Evolutionary conservation across 2,888 invertebrate species (phyloP), one percentile per base, ranked within the genome.

Genomic region (Hydraecia micacea): DNA sequence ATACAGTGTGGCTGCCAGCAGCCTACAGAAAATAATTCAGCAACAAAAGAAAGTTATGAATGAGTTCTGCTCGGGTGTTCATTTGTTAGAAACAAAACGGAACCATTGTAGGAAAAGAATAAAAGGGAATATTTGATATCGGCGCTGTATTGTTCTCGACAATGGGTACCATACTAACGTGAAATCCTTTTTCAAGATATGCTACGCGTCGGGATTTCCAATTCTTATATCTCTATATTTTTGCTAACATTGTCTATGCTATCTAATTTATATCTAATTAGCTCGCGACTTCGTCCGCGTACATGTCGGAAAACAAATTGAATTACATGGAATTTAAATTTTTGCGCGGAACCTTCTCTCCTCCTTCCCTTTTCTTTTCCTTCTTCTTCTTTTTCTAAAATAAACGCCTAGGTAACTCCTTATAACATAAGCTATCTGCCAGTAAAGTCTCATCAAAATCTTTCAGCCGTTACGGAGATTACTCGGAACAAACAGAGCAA

Each of bases 11-110:
- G 13, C 11, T 32, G 55, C 46, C 58, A 71, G 70, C 63, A 67
- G 70, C 39, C 32, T 71, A 42, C 67, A 73, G 67, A 73, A 81
- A 73, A 55, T 69, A 55, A 65, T 79, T 75, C 52, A 73, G 36
- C 21, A 82, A 86, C 86, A 82, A 77, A 72, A 77, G 81, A 75
- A 80, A 66, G 71, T 72, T 77, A 63, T 25, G 28, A 74, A 76
- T 21, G 36, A 62, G 62, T 72, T 66, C 46, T 68, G 21, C 42
- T 65, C 8, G 25, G 60, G 36, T 32, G 39, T 46, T 71, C 46
- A 63, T 80, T 75, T 75, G 82, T 83, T 84, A 49, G 49, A 77
- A 86, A 82, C 62, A 69, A 81, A 75, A 77, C 42, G 25, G 21
- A 62, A 46, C 60, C 55, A 77, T 76, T 62, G 77, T 55, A 72